Base-by-base conservation (phyloP, 2,113 vertebrate genomes). In the Stomatorhinus ivindoensis region DNA sequence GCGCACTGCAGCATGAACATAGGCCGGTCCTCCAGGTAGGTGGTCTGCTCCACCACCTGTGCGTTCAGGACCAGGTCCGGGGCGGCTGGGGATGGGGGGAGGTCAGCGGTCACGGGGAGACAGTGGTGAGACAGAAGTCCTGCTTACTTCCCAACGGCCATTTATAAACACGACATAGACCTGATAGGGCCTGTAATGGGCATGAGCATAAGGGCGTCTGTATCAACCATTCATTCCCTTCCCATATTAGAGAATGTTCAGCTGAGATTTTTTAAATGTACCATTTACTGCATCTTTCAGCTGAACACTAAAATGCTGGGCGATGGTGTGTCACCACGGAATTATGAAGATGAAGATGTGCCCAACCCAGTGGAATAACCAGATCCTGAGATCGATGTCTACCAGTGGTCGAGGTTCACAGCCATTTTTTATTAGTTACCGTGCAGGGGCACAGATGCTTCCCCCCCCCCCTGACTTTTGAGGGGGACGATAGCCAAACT, bases 1-100 rank as follows among this genome's bases (percentile, higher is more conserved):
- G 98, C 98, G 0, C 98, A 99, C 93, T 97, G 96, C 87, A 99
- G 95, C 89, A 96, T 93, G 65, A 97, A 94, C 97, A 99, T 96
- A 4, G 98, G 98, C 44, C 98, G 94, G 95, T 99, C 97, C 93
- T 99, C 98, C 91, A 99, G 95, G 94, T 99, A 99, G 0, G 97
- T 96, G 0, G 96, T 98, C 92, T 98, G 96, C 93, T 99, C 96
- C 88, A 99, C 98, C 8, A 96, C 93, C 91, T 96, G 96, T 0
- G 98, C 95, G 0, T 96, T 98, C 51, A 99, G 96, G 13, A 99
- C 97, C 93, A 99, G 95, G 94, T 99, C 98, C 0, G 98, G 96
- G 31, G 98, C 98, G 1, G 96, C 98, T 99, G 94, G 0, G 8
- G 85, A 39, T 27, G 53, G n/a, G 50, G 50, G 39, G 85, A 15